These are phyloP conservation scores for Araneus ventricosus DNA, from an alignment of 1,140 invertebrate genomes.

Conservation along the genomic window DNA sequence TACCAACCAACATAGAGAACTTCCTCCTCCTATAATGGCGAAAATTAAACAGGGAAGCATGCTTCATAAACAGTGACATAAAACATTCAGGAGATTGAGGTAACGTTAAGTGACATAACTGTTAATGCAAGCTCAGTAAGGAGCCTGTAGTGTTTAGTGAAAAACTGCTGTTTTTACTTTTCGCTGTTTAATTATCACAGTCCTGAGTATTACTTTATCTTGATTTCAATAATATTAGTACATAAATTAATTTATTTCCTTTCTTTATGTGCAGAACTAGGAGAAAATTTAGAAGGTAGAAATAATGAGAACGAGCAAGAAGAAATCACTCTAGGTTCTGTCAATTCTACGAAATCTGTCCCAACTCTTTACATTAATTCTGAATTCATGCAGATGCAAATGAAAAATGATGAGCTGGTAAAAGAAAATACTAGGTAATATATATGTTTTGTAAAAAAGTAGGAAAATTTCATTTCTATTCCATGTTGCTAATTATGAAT, in stretches of 20 bases:
- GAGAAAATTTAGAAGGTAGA: constrained; percentile 88
- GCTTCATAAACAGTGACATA: too few relatives aligned
- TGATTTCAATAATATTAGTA: not conserved
- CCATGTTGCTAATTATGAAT: not conserved
- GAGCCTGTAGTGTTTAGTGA: too few relatives aligned
- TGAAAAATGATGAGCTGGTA: constrained; percentile 82
- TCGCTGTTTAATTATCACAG: too few relatives aligned
- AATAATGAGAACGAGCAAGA: constrained; percentile 82
- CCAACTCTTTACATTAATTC: constrained; percentile 82
- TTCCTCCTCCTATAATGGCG: too few relatives aligned
- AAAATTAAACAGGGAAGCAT: too few relatives aligned
- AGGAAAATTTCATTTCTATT: not conserved
- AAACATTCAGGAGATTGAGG: too few relatives aligned
- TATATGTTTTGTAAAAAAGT: not conserved
- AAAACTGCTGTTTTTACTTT: too few relatives aligned
- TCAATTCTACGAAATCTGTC: constrained; percentile 85
- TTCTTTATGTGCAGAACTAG: constrained; percentile 84
- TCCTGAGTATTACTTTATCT: too few relatives aligned
- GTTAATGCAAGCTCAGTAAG: too few relatives aligned
- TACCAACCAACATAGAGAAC: too few relatives aligned
- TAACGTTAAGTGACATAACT: too few relatives aligned
- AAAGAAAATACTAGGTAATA: constrained; percentile 82
- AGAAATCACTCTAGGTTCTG: constrained; percentile 85
- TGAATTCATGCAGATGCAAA: constrained; percentile 79
- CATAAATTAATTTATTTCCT: not conserved